Evolutionary conservation across 1,140 invertebrate genomes (phyloP).

Genomic region (Drosophila micromelanica): DNA sequence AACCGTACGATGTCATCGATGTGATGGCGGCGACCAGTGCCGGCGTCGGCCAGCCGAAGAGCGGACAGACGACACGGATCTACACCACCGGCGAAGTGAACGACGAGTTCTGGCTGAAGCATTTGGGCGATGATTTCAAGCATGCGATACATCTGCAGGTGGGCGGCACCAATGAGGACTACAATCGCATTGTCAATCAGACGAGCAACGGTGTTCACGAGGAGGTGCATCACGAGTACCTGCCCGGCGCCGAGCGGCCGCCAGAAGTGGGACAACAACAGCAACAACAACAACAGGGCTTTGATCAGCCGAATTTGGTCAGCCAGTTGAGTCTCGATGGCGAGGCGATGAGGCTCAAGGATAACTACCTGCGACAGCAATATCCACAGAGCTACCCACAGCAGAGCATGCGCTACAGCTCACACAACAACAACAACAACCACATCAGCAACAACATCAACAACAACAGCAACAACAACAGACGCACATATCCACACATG

Average conservation of each 20-base stretch:
- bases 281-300: background rate
- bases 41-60: slow-evolving; percentile 45
- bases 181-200: slow-evolving; percentile 66
- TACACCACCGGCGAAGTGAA: slow-evolving; percentile 72
- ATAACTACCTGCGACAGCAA: slow-evolving; percentile 46
- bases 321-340: slow-evolving; percentile 40
- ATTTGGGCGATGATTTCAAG: slow-evolving; percentile 75
- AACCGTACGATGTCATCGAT: slow-evolving; percentile 62
- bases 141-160: slow-evolving; percentile 77
- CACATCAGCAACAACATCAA: background rate
- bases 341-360: slow-evolving; percentile 46
- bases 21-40: slow-evolving; percentile 49
- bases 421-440: slow-evolving; percentile 8
- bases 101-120: slow-evolving; percentile 74
- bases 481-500: background rate
- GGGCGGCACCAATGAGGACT: slow-evolving; percentile 65
- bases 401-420: slow-evolving; percentile 9
- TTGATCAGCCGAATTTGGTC: slow-evolving; percentile 19
- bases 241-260: slow-evolving; percentile 64
- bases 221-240: slow-evolving; percentile 71
- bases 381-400: background rate
- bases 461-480: background rate
- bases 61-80: slow-evolving; percentile 71
- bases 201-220: slow-evolving; percentile 64
- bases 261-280: background rate